phyloP scores from a whole-genome alignment of 2,888 invertebrate species.

The Geotrupes spiniger region DNA sequence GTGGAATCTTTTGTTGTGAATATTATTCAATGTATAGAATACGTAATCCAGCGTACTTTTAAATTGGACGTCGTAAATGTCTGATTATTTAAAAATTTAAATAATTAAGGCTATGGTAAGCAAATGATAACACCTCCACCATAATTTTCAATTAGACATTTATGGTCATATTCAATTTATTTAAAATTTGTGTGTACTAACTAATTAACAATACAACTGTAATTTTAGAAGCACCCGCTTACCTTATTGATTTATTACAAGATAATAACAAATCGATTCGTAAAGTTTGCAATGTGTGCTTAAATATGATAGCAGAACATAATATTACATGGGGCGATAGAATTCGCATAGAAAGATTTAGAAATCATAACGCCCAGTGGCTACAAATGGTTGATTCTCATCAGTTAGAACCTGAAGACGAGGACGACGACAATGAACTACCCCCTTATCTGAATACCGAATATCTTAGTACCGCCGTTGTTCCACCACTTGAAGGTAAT shows the following conservation, averaged over 20 bases:
- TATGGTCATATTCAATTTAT: too few relatives aligned
- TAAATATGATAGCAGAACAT: constrained; percentile 92
- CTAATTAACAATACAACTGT: background rate
- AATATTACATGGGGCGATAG: constrained; percentile 91
- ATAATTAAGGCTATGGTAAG: too few relatives aligned
- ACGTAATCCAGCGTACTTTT: too few relatives aligned
- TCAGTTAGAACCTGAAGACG: constrained; percentile 49
- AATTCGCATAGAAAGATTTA: constrained; percentile 91
- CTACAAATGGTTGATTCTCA: constrained; percentile 89
- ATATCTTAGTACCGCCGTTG: constrained; percentile 50
- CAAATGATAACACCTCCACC: too few relatives aligned
- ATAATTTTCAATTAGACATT: too few relatives aligned
- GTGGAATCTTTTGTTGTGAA: too few relatives aligned
- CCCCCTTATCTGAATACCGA: constrained; percentile 76
- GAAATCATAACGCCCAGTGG: constrained; percentile 99
- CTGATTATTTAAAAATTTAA: too few relatives aligned
- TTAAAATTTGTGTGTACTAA: background rate
- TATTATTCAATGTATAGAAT: too few relatives aligned
- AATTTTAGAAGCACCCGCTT: constrained; percentile 80
- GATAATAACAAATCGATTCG: constrained; percentile 93
- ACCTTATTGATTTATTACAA: constrained; percentile 95
- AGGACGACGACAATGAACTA: constrained; percentile 63
- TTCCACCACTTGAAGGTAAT: constrained; percentile 44
- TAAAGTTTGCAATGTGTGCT: constrained; percentile 90
- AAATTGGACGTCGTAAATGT: too few relatives aligned